Percentiles rank a stretch among this genome's conserved stretches.
Conservation (phyloP, 2,797 vertebrate genomes). For the Notolepis coatsorum region DNA sequence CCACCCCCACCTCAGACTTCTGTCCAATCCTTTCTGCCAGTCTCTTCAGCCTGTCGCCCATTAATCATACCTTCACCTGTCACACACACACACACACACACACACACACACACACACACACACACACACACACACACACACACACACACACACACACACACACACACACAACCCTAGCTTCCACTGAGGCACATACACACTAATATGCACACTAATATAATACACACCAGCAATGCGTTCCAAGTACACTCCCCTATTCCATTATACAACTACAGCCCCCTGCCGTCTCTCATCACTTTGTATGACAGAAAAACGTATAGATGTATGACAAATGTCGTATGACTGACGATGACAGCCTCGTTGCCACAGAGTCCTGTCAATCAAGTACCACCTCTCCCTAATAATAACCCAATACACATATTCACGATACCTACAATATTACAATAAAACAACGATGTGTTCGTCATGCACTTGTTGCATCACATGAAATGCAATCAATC, state of each 20-base stretch:
- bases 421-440: background rate
- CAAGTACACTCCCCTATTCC: background rate
- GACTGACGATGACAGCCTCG: too few species aligned
- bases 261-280: background rate
- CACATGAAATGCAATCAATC: slow-evolving; percentile 6
- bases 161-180: background rate
- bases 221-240: background rate
- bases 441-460: background rate
- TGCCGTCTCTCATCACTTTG: background rate
- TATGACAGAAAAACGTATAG: slow-evolving; percentile 5
- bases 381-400: background rate
- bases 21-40: slow-evolving; percentile 25
- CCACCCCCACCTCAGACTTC: slow-evolving; percentile 26
- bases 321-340: background rate
- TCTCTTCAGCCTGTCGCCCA: slow-evolving; percentile 10
- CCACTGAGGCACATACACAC: background rate
- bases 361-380: background rate
- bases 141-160: background rate
- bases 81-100: background rate
- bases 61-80: background rate
- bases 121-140: slow-evolving; percentile 6
- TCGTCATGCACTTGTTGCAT: background rate
- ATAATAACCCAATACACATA: background rate
- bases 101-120: background rate
- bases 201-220: slow-evolving; percentile 9